Conservation (phyloP, 2,797 vertebrate genomes). For the Pangasius krempfi region DNA sequence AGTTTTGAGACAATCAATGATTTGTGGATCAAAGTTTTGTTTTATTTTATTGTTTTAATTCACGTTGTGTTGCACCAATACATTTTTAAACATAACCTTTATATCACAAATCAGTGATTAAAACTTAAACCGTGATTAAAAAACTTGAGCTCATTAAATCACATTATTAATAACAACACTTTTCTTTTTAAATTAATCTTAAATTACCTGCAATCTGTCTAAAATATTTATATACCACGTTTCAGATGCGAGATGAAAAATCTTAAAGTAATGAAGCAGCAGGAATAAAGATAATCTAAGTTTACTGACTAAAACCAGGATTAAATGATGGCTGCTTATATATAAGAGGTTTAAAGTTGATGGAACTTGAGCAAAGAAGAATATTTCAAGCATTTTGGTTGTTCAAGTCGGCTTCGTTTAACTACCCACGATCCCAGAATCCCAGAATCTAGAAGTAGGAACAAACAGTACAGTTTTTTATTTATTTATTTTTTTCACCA, state of each 20-base stretch:
- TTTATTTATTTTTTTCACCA: too few relatives aligned
- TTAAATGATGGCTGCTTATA: not conserved
- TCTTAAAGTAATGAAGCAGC: not conserved
- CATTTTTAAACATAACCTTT: not conserved
- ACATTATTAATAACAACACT: not conserved
- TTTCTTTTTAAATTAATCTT: not conserved
- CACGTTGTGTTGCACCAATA: not conserved
- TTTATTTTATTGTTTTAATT: not conserved
- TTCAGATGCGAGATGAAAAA: not conserved
- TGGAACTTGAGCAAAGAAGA: not conserved
- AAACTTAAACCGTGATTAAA: not conserved
- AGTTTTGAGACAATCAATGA: not conserved
- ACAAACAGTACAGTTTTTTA: too few relatives aligned
- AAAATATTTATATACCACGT: not conserved
- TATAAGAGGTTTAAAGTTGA: not conserved
- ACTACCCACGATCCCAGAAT: not conserved
- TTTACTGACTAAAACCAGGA: not conserved
- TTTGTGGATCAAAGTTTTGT: not conserved
- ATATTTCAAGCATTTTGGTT: not conserved
- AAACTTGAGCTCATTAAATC: not conserved
- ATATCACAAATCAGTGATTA: not conserved
- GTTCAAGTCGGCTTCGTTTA: not conserved
- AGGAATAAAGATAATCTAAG: not conserved
- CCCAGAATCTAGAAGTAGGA: too few relatives aligned
- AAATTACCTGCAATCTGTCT: not conserved